A percentile compares a stretch with the other conserved stretches of the same genome.
Evolutionary conservation across 2,888 invertebrate genomes (phyloP).

Genomic region (Cheilosia urbana): DNA sequence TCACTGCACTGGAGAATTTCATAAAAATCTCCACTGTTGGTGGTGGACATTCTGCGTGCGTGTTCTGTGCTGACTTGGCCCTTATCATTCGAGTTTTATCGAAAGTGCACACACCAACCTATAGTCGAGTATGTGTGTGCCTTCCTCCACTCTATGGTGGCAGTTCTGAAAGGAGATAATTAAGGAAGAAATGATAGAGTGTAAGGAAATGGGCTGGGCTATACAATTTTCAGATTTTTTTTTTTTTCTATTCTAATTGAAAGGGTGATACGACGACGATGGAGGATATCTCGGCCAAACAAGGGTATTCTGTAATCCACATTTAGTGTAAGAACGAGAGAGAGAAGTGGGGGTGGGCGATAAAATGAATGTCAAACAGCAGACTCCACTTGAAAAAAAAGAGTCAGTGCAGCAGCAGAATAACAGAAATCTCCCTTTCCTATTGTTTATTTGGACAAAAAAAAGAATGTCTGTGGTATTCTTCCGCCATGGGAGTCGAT

Average conservation of each 20-base stretch:
- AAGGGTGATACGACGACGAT: slow-evolving; percentile 50
- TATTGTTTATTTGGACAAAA: slow-evolving; percentile 34
- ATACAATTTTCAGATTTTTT: slow-evolving; percentile 14
- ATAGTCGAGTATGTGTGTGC: slow-evolving; percentile 15
- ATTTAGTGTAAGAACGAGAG: neutral
- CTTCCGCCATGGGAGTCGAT: slow-evolving; percentile 26
- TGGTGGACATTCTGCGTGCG: slow-evolving; percentile 26
- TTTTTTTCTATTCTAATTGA: slow-evolving; percentile 44
- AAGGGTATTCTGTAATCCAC: slow-evolving; percentile 18
- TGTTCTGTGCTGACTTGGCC: slow-evolving; percentile 22
- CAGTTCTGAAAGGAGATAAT: slow-evolving; percentile 74
- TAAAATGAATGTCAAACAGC: slow-evolving; percentile 52
- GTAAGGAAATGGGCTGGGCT: slow-evolving; percentile 73
- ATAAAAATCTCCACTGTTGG: slow-evolving; percentile 78
- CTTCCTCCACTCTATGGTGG: slow-evolving; percentile 36
- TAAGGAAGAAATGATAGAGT: slow-evolving; percentile 72
- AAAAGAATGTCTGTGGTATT: slow-evolving; percentile 9
- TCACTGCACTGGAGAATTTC: slow-evolving; percentile 79
- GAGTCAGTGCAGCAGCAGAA: neutral
- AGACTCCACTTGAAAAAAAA: slow-evolving; percentile 21
- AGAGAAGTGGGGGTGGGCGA: neutral
- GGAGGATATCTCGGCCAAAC: slow-evolving; percentile 29
- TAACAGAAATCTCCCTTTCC: neutral
- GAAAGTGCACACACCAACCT: slow-evolving; percentile 32
- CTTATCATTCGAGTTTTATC: slow-evolving; percentile 54